Evolutionary conservation across 1,140 invertebrate species (phyloP).

Genomic region (Papilio glaucus): DNA sequence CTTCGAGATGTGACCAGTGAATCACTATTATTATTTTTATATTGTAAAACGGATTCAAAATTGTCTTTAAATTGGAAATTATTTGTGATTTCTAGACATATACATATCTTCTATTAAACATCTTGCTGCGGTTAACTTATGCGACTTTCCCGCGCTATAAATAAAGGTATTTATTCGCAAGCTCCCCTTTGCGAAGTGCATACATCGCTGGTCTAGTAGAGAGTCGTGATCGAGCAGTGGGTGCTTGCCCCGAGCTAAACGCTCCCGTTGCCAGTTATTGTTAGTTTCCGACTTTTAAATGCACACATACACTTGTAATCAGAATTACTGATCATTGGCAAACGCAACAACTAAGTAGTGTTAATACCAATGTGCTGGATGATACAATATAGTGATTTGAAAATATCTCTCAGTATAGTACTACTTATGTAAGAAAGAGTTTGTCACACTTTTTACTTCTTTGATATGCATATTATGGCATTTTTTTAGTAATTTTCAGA

Average conservation of each 20-base stretch:
- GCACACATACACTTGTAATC: slow-evolving; percentile 7
- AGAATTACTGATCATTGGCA: not conserved
- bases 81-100: slow-evolving; percentile 65
- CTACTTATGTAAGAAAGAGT: too few relatives aligned
- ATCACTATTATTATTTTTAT: not conserved
- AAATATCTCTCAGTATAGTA: too few relatives aligned
- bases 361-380: too few relatives aligned
- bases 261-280: slow-evolving; percentile 66
- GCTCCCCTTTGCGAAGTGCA: slow-evolving; percentile 35
- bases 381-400: too few relatives aligned
- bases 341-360: too few relatives aligned
- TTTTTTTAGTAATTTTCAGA: too few relatives aligned
- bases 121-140: slow-evolving; percentile 56
- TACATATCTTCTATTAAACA: slow-evolving; percentile 72
- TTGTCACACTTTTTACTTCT: too few relatives aligned
- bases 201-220: slow-evolving; percentile 52
- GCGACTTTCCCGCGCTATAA: slow-evolving; percentile 43
- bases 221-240: slow-evolving; percentile 72
- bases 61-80: slow-evolving; percentile 60
- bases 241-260: slow-evolving; percentile 68
- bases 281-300: slow-evolving; percentile 17
- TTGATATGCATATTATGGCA: too few relatives aligned
- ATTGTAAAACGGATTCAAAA: not conserved
- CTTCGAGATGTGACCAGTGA: not conserved
- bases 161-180: not conserved